phyloP scores from a whole-genome alignment of 2,797 vertebrate genomes.

The Paramormyrops hopkinsi region DNA sequence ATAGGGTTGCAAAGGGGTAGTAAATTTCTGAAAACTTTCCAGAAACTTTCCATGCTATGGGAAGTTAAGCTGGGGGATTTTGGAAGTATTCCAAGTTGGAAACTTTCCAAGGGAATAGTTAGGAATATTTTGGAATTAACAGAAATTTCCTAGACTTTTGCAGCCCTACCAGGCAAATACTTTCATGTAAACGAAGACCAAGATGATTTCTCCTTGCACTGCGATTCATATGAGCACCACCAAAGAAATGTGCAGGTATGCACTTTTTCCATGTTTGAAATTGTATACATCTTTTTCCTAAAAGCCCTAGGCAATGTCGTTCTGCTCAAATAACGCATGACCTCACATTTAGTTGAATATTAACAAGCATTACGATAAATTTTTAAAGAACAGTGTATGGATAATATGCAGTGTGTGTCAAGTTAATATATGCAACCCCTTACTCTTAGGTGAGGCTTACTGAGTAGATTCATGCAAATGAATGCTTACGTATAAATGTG shows the following conservation, averaged over 20 bases:
- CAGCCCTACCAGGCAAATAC: background rate
- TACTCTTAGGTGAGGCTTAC: background rate
- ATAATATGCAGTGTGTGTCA: background rate
- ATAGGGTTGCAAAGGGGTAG: background rate
- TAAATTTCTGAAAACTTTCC: background rate
- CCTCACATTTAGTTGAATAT: background rate
- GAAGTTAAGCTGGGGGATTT: background rate
- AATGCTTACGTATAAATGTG: background rate
- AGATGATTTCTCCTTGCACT: background rate
- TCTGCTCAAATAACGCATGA: background rate
- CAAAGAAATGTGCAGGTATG: background rate
- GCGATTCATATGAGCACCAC: background rate
- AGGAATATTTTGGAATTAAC: background rate
- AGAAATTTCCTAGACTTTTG: background rate
- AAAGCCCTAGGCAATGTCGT: background rate
- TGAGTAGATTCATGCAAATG: background rate
- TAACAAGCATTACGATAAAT: background rate
- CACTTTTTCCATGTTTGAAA: background rate
- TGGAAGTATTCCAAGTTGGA: background rate
- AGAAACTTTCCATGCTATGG: background rate
- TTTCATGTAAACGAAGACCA: background rate
- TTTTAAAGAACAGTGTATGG: background rate
- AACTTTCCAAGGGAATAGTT: background rate
- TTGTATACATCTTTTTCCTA: background rate
- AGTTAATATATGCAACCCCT: background rate